Evolutionary conservation across 2,797 vertebrate species (phyloP), one percentile per base, ranked within the genome.

Genomic region (Phalanger gymnotis): DNA sequence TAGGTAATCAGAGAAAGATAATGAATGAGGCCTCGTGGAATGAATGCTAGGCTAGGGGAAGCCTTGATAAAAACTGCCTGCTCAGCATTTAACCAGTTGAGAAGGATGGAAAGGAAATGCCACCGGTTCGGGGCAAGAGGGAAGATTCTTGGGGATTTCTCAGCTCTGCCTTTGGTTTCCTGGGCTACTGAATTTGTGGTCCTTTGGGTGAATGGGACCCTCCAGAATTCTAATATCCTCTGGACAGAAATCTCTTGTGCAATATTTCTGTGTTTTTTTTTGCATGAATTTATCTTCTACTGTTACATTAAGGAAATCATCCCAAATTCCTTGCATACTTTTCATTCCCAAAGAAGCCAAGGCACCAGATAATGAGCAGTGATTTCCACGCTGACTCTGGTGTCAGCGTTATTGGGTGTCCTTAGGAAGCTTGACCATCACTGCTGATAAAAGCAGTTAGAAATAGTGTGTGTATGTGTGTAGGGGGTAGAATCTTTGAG

Each of bases 181-280:
- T 96, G 52, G 1, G 0, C 91, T 55, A 16, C 91, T 61, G 16
- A 7, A 91, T 0, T 90, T 95, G 61, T 93, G 47, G 28, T 97
- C 96, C 52, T 96, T 93, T 47, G 1, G 61, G 90, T 93, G 90
- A 94, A 91, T 93, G 47, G 95, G 94, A 34, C 52, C 19, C 10
- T 58, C 94, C 91, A n/a, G 90, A 90, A 0, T 92, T 91, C 92
- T 93, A 57, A 1, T 0, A 7, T 58, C 0, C 90, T 31, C 93
- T 93, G 95, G 90, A 90, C 22, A 90, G 28, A 53, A 53, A 53
- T 34, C 28, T 90, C 53, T 90, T 52, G 90, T 90, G 53, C 51
- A 52, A 90, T 30, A 52, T 90, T 52, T 53, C 51, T 90, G 53
- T 30, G 47, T 90, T 31, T 14, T 51, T 53, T 31, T 51, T 53